Conservation (phyloP, 2,797 vertebrate genomes). For the Poeciliopsis presidionis region DNA sequence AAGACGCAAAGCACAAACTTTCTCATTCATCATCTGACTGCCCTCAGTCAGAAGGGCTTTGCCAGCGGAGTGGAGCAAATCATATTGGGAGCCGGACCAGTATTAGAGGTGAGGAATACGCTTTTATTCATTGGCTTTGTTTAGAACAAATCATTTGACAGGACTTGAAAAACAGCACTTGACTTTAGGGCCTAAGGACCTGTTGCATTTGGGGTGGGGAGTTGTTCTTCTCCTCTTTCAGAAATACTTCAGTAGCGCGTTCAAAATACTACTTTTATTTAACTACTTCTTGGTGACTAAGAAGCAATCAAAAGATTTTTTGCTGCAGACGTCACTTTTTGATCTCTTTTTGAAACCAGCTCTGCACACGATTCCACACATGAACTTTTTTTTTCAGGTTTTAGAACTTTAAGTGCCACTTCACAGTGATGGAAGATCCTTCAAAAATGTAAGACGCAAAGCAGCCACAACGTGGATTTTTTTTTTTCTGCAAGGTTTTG, state of each 20-base stretch:
- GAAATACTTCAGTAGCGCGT: background rate
- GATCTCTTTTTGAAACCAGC: background rate
- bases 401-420: background rate
- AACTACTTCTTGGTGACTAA: background rate
- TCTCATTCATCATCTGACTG: conserved; percentile 97
- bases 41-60: conserved; percentile 98
- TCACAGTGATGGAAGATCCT: background rate
- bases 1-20: conserved; percentile 99
- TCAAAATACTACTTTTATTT: background rate
- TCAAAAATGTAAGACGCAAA: background rate
- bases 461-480: background rate
- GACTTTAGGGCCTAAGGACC: background rate
- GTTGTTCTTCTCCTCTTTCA: background rate
- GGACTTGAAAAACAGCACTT: background rate
- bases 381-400: background rate
- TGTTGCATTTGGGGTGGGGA: background rate
- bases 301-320: background rate
- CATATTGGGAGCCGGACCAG: conserved; percentile 97
- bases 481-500: background rate
- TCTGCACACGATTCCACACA: background rate
- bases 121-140: background rate
- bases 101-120: conserved; percentile 89
- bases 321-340: background rate
- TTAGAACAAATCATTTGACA: background rate
- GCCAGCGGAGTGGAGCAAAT: conserved; percentile 99